phyloP scores from a whole-genome alignment of 2,888 invertebrate species.

The Stenodera caucasica region DNA sequence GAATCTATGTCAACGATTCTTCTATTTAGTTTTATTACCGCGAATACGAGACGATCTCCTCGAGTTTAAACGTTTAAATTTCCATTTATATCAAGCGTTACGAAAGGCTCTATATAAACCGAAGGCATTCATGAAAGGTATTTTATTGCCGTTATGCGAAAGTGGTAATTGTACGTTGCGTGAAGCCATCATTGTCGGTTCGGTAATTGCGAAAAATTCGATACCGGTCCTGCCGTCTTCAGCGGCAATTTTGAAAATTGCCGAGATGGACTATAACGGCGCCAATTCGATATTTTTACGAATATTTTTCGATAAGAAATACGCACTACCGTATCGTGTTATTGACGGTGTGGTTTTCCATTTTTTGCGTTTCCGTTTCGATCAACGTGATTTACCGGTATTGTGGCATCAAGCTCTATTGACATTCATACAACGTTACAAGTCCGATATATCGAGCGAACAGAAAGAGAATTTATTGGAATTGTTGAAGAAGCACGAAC shows the following conservation, averaged over 20 bases:
- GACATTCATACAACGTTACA: slow-evolving; percentile 93
- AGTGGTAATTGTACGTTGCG: slow-evolving; percentile 92
- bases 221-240: slow-evolving; percentile 95
- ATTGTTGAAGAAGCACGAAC: slow-evolving; percentile 73
- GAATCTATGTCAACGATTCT: slow-evolving; percentile 95
- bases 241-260: slow-evolving; percentile 92
- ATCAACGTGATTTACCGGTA: slow-evolving; percentile 84
- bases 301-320: slow-evolving; percentile 95
- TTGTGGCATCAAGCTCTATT: slow-evolving; percentile 96
- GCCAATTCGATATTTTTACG: slow-evolving; percentile 94
- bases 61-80: slow-evolving; percentile 93
- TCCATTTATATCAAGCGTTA: slow-evolving; percentile 93
- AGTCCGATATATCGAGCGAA: slow-evolving; percentile 90
- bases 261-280: slow-evolving; percentile 96
- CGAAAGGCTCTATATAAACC: slow-evolving; percentile 94
- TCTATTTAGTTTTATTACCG: slow-evolving; percentile 89
- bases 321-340: slow-evolving; percentile 93
- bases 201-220: slow-evolving; percentile 86
- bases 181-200: slow-evolving; percentile 94
- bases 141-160: slow-evolving; percentile 74
- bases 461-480: slow-evolving; percentile 85
- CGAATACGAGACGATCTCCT: slow-evolving; percentile 92
- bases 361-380: slow-evolving; percentile 77
- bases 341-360: slow-evolving; percentile 94
- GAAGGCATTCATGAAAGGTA: slow-evolving; percentile 95